Percentiles rank a stretch among this genome's conserved stretches.
These are phyloP conservation scores for Morpho helenor DNA, from an alignment of 2,888 invertebrate species.

Conservation along the genomic window DNA sequence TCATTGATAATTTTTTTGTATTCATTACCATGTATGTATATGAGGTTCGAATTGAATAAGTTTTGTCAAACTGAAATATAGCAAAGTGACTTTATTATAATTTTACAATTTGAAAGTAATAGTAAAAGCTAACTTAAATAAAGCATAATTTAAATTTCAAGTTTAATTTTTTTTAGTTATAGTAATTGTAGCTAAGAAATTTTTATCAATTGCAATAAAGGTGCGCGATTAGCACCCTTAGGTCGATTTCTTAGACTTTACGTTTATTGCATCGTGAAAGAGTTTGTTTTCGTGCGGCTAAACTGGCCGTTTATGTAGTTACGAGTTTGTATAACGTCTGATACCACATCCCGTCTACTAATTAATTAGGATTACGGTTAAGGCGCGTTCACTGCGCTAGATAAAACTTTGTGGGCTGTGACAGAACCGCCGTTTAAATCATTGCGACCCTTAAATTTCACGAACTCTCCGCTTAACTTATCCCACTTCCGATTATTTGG, in stretches of 20 bases:
- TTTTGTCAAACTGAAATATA: too few species aligned
- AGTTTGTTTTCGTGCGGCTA: constrained; percentile 49
- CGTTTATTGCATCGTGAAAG: constrained; percentile 26
- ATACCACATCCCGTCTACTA: constrained; percentile 56
- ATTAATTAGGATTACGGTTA: constrained; percentile 70
- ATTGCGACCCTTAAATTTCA: constrained; percentile 55
- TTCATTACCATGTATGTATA: too few species aligned
- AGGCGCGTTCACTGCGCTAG: constrained; percentile 46
- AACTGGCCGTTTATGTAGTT: constrained; percentile 32
- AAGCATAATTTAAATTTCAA: too few species aligned
- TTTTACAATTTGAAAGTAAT: too few species aligned
- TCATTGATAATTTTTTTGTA: too few species aligned
- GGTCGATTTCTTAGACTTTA: constrained; percentile 8
- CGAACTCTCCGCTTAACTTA: constrained; percentile 46
- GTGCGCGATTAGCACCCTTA: neutral
- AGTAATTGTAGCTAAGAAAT: neutral
- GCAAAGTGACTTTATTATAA: too few species aligned
- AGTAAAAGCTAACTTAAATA: too few species aligned
- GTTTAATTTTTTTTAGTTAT: neutral
- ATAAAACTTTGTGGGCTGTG: constrained; percentile 59
- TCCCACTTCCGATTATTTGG: constrained; percentile 46
- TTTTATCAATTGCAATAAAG: neutral
- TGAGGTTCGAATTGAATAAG: too few species aligned
- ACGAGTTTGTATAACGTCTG: constrained; percentile 47
- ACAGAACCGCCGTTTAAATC: constrained; percentile 40